Percentiles rank a stretch among this genome's conserved stretches.
phyloP scores from a whole-genome alignment of 2,888 invertebrate species.

The Chelonus formosanus region DNA sequence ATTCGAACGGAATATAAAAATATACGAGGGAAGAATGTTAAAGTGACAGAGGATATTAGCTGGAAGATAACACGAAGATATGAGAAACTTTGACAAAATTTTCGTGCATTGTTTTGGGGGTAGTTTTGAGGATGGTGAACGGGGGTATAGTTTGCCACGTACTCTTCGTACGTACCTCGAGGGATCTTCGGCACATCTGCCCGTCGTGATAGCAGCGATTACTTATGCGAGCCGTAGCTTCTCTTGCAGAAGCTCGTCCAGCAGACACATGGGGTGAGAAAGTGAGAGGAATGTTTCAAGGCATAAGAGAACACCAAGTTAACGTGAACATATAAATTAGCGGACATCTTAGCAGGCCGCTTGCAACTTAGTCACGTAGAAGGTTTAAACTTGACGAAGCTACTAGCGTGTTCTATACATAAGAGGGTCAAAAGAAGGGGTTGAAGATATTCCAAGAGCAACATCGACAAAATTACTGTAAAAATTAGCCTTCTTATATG shows the following conservation, averaged over 20 bases:
- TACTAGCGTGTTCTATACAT: slow-evolving; percentile 36
- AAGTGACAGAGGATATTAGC: slow-evolving; percentile 21
- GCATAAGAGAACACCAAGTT: slow-evolving; percentile 53
- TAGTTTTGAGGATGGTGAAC: not conserved
- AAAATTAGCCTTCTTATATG: not conserved
- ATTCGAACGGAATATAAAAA: slow-evolving; percentile 28
- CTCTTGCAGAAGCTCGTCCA: slow-evolving; percentile 56
- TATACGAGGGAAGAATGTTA: slow-evolving; percentile 23
- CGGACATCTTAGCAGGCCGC: slow-evolving; percentile 65
- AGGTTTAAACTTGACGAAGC: slow-evolving; percentile 64
- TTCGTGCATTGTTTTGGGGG: slow-evolving; percentile 21
- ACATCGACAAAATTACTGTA: slow-evolving; percentile 28
- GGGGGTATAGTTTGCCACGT: slow-evolving; percentile 22
- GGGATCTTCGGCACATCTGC: slow-evolving; percentile 62
- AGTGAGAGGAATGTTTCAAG: slow-evolving; percentile 42
- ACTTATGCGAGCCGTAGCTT: slow-evolving; percentile 63
- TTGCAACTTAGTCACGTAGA: slow-evolving; percentile 65
- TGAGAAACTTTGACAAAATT: slow-evolving; percentile 29
- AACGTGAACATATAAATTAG: slow-evolving; percentile 65
- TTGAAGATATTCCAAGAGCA: too few species aligned
- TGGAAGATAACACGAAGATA: slow-evolving; percentile 15
- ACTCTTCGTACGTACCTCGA: slow-evolving; percentile 27
- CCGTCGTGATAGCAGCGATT: slow-evolving; percentile 60
- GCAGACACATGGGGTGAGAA: slow-evolving; percentile 38
- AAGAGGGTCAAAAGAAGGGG: too few species aligned